phyloP scores from a whole-genome alignment of 2,797 vertebrate genomes.

The Enteromius thamalakanensis region DNA sequence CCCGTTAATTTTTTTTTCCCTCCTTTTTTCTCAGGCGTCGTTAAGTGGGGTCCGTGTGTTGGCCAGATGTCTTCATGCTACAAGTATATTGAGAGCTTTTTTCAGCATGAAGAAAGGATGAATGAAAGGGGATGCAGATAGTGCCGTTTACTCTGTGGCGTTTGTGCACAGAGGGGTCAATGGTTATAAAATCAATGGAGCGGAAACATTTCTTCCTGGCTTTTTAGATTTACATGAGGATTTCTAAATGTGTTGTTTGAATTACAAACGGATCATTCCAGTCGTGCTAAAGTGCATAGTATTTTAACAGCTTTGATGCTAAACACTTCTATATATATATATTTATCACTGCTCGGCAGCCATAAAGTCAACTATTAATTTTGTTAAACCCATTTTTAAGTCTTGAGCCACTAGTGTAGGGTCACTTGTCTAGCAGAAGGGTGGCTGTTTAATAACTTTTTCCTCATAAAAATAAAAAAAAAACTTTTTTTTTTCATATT shows the following conservation, averaged over 20 bases:
- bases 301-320: neutral
- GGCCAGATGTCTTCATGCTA: slow-evolving; percentile 62
- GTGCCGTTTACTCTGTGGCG: neutral
- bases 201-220: neutral
- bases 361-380: neutral
- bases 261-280: neutral
- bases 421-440: neutral
- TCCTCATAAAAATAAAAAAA: neutral
- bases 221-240: neutral
- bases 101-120: slow-evolving; percentile 1
- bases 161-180: neutral
- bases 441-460: neutral
- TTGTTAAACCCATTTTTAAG: neutral
- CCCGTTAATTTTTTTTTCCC: slow-evolving; percentile 63
- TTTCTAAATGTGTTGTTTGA: slow-evolving; percentile 15
- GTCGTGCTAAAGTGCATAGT: neutral
- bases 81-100: slow-evolving; percentile 24
- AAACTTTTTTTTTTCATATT: neutral
- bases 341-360: neutral
- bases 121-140: slow-evolving; percentile 24
- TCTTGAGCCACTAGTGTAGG: neutral
- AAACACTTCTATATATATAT: neutral
- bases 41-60: slow-evolving; percentile 57
- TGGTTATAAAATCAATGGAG: slow-evolving; percentile 14
- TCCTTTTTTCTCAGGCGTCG: slow-evolving; percentile 25